Evolutionary conservation across 2,888 invertebrate species (phyloP).

Genomic region (Branchipolynoe longqiensis): DNA sequence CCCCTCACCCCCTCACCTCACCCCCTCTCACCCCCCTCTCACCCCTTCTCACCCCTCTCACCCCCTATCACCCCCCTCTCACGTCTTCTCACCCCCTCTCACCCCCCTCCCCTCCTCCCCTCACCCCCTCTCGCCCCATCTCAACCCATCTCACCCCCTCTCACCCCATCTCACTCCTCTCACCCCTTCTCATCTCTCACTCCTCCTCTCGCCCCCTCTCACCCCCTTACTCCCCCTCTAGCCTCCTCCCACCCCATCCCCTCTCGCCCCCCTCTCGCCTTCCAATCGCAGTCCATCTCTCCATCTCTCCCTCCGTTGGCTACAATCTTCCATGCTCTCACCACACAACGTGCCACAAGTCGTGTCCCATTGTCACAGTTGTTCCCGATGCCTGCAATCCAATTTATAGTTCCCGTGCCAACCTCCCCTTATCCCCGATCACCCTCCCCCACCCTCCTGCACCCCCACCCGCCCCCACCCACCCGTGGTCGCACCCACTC

Average conservation of each 20-base stretch:
- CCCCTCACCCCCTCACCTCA: not conserved
- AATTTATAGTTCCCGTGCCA: no score
- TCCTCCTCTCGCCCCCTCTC: not conserved
- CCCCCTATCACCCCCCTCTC: not conserved
- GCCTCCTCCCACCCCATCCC: no score
- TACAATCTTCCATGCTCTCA: no score
- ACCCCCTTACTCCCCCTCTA: not conserved
- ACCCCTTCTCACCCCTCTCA: not conserved
- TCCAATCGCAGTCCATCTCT: not conserved
- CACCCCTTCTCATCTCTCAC: not conserved
- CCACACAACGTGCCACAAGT: no score
- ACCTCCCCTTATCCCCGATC: constrained; percentile 4
- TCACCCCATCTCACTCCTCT: not conserved
- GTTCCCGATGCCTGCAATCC: no score
- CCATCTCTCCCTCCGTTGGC: not conserved
- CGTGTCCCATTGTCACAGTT: no score
- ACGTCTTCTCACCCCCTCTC: not conserved
- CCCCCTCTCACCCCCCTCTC: not conserved
- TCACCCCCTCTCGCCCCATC: not conserved
- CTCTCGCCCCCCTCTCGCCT: no score
- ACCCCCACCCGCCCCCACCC: not conserved
- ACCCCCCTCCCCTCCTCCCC: not conserved
- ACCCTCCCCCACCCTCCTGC: not conserved
- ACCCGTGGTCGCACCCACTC: not conserved
- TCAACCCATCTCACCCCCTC: not conserved